Evolutionary conservation across 23 tunicate species (phyloP), one percentile per base, ranked within the genome.

Genomic region (Phallusia fumigata): DNA sequence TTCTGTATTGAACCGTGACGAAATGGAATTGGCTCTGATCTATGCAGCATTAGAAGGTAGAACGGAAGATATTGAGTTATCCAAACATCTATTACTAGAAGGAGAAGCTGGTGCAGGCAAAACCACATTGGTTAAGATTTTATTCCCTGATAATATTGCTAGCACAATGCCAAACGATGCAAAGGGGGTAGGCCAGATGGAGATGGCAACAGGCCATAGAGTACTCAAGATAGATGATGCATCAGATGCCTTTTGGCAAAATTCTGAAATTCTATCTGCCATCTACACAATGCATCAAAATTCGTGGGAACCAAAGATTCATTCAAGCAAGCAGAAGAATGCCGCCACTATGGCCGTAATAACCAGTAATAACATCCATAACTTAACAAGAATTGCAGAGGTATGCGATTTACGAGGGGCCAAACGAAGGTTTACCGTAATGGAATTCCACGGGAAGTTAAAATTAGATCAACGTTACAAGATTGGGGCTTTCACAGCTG

Each of bases 191-290:
- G 77, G 77, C 16, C 77, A 74, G 13, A 74, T 74, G 77, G 34
- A 74, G 19, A 74, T 74, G 77, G 77, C 77, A 74, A 74, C 35
- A 31, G 77, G 77, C 11, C 77, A 74, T 34, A 74, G 77, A 30
- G 77, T 74, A 11, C 77, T 74, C 0, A 74, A 74, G 19, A 16
- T 74, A 11, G 44, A 74, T 31, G 77, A 74, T 33, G 77, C 77
- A 31, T 11, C 33, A 11, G 77, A 74, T 74, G 77, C 77, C 44
- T 74, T 74, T 15, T 74, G 77, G 77, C 77, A 74, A 34, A 74
- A 74, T 31, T 74, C 34, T 3, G 74, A 65, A 65, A 65, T 65
- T 5, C 32, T 65, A 30, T 5, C 11, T 6, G 74, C 74, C 6
- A 74, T 74, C 35, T 74, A 33, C 8, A 33, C 36, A 28, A 74